Evolutionary conservation across 2,113 vertebrate species (phyloP), one percentile per base, ranked within the genome.

Genomic region (Puffinus mauretanicus): DNA sequence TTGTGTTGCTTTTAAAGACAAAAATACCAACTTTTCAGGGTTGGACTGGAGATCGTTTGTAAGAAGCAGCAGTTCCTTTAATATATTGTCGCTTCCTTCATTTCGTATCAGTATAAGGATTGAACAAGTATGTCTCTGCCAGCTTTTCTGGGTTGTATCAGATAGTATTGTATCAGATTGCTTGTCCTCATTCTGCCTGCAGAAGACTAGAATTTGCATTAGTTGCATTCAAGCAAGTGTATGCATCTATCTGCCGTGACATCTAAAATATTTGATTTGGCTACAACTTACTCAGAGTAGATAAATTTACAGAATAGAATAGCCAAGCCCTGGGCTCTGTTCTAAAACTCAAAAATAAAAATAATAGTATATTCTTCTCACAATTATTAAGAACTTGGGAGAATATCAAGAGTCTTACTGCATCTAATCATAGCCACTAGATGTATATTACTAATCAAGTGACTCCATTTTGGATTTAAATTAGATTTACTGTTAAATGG

Each of bases 161-260:
- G 70, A 52, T 49, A 71, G 13, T 73, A 65, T 64, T 5, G 0
- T 86, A 65, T 88, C 77, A 84, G 73, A 54, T 47, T 82, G 73
- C 88, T 73, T 94, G 86, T 75, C 75, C 87, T 95, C 76, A 67
- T 97, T 96, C 91, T 92, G 62, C 90, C 85, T 92, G 65, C 62
- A 66, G 42, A 66, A 94, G 65, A 64, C 7, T 46, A 82, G 76
- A 77, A 69, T 88, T 92, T 52, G 65, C 55, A 67, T 84, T 92
- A 54, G 30, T 72, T 84, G 54, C 44, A 15, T 92, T 88, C 82
- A 51, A 14, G 21, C 82, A 51, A 14, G 21, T 81, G 32, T 78
- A 16, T 54, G 42, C 24, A 14, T 88, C 24, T 88, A 17, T 75
- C 61, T 83, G 21, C 58, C 4, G 0, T 87, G 69, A 64, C 72